Percentiles rank a stretch among this genome's conserved stretches.
These are phyloP conservation scores for Lacanobia oleracea DNA, from an alignment of 2,888 invertebrate genomes.

Conservation along the genomic window DNA sequence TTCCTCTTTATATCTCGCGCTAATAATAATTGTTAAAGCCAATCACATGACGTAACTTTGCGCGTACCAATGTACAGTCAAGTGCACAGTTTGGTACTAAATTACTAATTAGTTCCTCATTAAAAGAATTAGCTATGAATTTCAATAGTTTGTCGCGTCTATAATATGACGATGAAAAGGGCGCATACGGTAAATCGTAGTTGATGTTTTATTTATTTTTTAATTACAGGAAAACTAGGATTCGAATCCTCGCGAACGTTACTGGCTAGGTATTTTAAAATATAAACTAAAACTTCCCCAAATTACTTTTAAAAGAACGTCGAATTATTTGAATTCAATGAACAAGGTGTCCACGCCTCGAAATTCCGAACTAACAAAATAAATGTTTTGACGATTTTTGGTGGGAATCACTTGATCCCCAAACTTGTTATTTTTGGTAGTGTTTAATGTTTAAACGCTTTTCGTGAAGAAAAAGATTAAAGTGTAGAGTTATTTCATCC, in stretches of 20 bases:
- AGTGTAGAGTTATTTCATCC: not conserved
- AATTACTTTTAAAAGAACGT: slow-evolving; percentile 5
- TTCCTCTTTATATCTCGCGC: slow-evolving; percentile 63
- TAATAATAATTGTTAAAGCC: slow-evolving; percentile 54
- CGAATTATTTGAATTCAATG: not conserved
- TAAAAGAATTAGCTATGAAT: slow-evolving; percentile 45
- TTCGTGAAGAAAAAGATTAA: not conserved
- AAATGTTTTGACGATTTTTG: not conserved
- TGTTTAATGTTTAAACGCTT: too few species aligned
- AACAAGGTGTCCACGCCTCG: not conserved
- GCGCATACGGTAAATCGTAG: not conserved
- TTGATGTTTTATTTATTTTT: not conserved
- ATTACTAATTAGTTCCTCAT: slow-evolving; percentile 57
- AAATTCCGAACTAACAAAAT: not conserved
- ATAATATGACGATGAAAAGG: slow-evolving; percentile 25
- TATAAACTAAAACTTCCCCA: not conserved
- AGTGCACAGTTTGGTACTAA: slow-evolving; percentile 42
- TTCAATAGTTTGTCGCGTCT: slow-evolving; percentile 26
- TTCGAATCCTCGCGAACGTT: not conserved
- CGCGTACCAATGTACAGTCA: slow-evolving; percentile 24
- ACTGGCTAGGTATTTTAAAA: not conserved
- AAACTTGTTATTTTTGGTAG: not conserved
- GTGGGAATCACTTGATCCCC: not conserved
- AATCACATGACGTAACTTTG: slow-evolving; percentile 57
- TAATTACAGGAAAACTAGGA: not conserved